Conservation (phyloP, 2,888 invertebrate species). For the Stegophylla sp. region DNA sequence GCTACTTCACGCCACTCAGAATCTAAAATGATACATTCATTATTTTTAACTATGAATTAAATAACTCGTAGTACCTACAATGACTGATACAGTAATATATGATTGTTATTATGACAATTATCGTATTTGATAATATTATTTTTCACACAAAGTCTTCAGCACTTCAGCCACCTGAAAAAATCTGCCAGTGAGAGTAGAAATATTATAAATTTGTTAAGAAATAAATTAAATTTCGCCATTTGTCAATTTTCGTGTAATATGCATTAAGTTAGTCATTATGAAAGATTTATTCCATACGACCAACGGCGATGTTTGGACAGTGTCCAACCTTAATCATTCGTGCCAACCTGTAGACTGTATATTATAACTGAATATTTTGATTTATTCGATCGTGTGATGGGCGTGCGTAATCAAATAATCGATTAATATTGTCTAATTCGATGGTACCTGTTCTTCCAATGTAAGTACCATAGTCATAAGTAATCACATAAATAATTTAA, state of each 20-base stretch:
- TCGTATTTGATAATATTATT: not conserved
- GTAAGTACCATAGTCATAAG: not conserved
- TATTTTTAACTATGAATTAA: no score
- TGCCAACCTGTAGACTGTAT: no score
- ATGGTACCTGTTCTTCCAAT: constrained; percentile 17
- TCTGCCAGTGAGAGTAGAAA: no score
- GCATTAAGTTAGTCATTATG: constrained; percentile 10
- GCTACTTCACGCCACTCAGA: no score
- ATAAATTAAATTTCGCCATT: constrained; percentile 22
- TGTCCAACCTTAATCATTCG: constrained; percentile 3
- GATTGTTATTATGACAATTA: no score
- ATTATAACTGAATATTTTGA: not conserved
- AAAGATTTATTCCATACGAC: constrained; percentile 27
- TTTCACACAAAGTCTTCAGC: not conserved
- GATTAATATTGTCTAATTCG: constrained; percentile 15
- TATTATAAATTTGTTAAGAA: not conserved
- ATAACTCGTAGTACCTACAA: not conserved
- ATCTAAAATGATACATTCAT: no score
- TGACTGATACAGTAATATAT: no score
- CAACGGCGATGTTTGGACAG: constrained; percentile 5
- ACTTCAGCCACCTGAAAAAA: not conserved
- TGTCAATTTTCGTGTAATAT: constrained; percentile 32
- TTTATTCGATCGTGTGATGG: no score
- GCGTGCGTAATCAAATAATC: not conserved
- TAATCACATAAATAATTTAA: not conserved